Evolutionary conservation across 2,888 invertebrate species (phyloP).

Genomic region (Pollenia labialis): DNA sequence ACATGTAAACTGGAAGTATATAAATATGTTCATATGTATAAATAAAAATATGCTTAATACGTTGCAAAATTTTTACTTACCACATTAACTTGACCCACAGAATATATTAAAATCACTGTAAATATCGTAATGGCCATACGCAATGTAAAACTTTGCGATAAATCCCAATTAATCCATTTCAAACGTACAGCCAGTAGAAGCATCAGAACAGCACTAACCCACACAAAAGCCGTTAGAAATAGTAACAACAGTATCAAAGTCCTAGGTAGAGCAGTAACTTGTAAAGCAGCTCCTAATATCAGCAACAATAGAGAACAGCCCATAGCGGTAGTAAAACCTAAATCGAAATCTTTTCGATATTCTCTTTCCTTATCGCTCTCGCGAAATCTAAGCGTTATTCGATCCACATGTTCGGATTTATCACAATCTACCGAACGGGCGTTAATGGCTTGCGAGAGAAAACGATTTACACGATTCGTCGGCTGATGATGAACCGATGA

Average conservation of each 20-base stretch:
- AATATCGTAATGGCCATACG: slow-evolving; percentile 94
- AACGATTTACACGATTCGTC: slow-evolving; percentile 95
- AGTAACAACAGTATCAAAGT: slow-evolving; percentile 93
- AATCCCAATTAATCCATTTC: slow-evolving; percentile 93
- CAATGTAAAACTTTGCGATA: slow-evolving; percentile 92
- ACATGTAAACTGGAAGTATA: slow-evolving; percentile 87
- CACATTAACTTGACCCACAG: slow-evolving; percentile 96
- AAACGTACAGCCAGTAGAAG: slow-evolving; percentile 92
- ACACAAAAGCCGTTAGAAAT: slow-evolving; percentile 95
- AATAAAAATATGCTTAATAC: neutral
- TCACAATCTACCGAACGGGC: slow-evolving; percentile 95
- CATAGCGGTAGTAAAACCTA: slow-evolving; percentile 92
- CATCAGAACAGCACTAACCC: slow-evolving; percentile 94
- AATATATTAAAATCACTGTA: slow-evolving; percentile 93
- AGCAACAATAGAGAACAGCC: slow-evolving; percentile 91
- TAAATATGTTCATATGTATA: neutral
- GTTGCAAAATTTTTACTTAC: slow-evolving; percentile 86
- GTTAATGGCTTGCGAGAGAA: slow-evolving; percentile 95
- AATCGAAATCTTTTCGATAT: slow-evolving; percentile 94
- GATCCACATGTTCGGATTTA: slow-evolving; percentile 94
- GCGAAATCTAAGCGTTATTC: slow-evolving; percentile 93
- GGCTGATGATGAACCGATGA: slow-evolving; percentile 95
- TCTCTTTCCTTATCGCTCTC: slow-evolving; percentile 93
- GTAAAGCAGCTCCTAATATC: slow-evolving; percentile 90
- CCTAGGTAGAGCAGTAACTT: slow-evolving; percentile 91